phyloP scores from a whole-genome alignment of 2,113 vertebrate species.

The Mola mola region DNA sequence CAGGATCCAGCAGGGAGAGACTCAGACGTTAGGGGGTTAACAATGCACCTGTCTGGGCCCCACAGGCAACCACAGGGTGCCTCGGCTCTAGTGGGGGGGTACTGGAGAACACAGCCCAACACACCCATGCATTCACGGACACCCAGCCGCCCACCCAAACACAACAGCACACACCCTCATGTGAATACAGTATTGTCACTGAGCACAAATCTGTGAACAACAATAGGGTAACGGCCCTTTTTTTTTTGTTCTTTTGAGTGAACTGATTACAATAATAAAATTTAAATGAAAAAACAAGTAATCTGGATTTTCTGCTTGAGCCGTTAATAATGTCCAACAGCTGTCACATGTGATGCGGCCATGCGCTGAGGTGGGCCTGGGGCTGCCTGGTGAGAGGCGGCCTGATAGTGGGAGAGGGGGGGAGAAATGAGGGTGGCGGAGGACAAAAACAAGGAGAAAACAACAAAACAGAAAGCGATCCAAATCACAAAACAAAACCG shows the following conservation, averaged over 20 bases:
- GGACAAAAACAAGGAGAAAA: constrained; percentile 19
- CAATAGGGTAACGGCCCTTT: constrained; percentile 64
- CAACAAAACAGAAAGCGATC: constrained; percentile 27
- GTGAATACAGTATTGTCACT: constrained; percentile 47
- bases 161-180: constrained; percentile 36
- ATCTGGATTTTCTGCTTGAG: constrained; percentile 83
- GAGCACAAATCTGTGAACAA: constrained; percentile 62
- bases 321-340: constrained; percentile 82
- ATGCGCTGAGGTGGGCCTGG: constrained; percentile 66
- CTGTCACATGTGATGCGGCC: constrained; percentile 75
- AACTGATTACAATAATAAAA: constrained; percentile 78
- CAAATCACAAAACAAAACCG: constrained; percentile 56
- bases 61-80: constrained; percentile 70
- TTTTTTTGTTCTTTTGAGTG: constrained; percentile 64
- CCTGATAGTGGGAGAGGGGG: constrained; percentile 50
- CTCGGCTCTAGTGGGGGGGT: constrained; percentile 41
- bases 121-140: constrained; percentile 18
- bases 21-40: constrained; percentile 73
- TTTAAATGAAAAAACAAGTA: constrained; percentile 80
- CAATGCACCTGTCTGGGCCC: constrained; percentile 77
- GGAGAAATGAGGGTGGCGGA: neutral
- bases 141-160: constrained; percentile 41
- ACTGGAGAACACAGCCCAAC: constrained; percentile 43
- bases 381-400: constrained; percentile 68
- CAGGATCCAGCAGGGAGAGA: constrained; percentile 48